These are phyloP conservation scores for Anguilla obscura DNA, from an alignment of 2,797 vertebrate species.

Conservation along the genomic window DNA sequence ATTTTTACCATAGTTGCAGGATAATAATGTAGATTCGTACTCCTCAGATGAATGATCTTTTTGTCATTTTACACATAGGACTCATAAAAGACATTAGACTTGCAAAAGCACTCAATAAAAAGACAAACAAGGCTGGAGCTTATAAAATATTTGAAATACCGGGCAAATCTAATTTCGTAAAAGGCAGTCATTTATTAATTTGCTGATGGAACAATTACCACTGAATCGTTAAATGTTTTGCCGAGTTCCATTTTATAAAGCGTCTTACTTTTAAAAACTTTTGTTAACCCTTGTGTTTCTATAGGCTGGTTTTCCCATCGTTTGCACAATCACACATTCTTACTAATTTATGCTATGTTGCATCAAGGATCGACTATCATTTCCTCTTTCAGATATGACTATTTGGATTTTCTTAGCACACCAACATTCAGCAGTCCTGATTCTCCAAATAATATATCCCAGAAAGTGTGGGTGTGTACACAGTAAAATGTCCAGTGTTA, in stretches of 20 bases:
- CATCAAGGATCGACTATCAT: no score
- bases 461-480: no score
- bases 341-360: no score
- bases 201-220: neutral
- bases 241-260: neutral
- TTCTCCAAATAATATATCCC: no score
- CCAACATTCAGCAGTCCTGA: no score
- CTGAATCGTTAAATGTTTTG: neutral
- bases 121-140: neutral
- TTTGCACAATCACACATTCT: neutral
- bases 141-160: conserved; percentile 7
- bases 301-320: neutral
- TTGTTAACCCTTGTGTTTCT: neutral
- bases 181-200: neutral
- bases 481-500: no score
- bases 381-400: no score
- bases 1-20: conserved; percentile 1
- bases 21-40: conserved; percentile 6
- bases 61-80: conserved; percentile 3
- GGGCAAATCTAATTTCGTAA: neutral
- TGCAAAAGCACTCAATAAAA: neutral
- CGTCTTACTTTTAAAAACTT: neutral
- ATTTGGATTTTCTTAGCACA: no score
- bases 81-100: neutral
- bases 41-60: neutral